Conservation (phyloP, 2,888 invertebrate genomes). For the Mallateleia sp. region DNA sequence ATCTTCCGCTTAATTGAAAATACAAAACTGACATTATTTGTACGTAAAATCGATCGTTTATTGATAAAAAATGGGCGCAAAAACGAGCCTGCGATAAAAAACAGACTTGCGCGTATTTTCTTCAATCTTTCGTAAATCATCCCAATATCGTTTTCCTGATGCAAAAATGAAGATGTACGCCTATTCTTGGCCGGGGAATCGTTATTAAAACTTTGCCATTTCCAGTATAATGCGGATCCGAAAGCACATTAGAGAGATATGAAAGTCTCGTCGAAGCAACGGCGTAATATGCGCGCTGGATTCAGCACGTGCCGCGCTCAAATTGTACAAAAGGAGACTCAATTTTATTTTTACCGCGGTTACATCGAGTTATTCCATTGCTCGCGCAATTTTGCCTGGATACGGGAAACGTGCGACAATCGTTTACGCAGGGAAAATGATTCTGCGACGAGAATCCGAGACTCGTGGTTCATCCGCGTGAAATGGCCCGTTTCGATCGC, state of each 20-base stretch:
- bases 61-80: not conserved
- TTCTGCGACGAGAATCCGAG: slow-evolving; percentile 44
- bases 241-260: slow-evolving; percentile 82
- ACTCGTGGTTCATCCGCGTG: not conserved
- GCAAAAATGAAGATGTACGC: slow-evolving; percentile 55
- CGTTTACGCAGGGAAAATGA: slow-evolving; percentile 54
- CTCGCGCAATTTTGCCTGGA: slow-evolving; percentile 51
- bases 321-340: slow-evolving; percentile 87
- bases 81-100: slow-evolving; percentile 5
- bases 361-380: slow-evolving; percentile 62
- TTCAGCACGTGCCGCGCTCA: slow-evolving; percentile 86
- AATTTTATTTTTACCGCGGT: slow-evolving; percentile 86
- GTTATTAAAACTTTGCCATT: slow-evolving; percentile 85
- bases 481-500: not conserved
- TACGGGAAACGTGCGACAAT: slow-evolving; percentile 49
- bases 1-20: not conserved
- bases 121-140: slow-evolving; percentile 43
- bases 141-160: slow-evolving; percentile 30
- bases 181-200: slow-evolving; percentile 67
- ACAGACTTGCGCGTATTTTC: not conserved
- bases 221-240: slow-evolving; percentile 84
- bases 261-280: slow-evolving; percentile 67
- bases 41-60: not conserved
- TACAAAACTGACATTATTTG: not conserved
- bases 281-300: slow-evolving; percentile 78